Percentiles rank a stretch among this genome's conserved stretches.
Evolutionary conservation across 2,888 invertebrate species (phyloP).

Genomic region (Chrysolina americana): DNA sequence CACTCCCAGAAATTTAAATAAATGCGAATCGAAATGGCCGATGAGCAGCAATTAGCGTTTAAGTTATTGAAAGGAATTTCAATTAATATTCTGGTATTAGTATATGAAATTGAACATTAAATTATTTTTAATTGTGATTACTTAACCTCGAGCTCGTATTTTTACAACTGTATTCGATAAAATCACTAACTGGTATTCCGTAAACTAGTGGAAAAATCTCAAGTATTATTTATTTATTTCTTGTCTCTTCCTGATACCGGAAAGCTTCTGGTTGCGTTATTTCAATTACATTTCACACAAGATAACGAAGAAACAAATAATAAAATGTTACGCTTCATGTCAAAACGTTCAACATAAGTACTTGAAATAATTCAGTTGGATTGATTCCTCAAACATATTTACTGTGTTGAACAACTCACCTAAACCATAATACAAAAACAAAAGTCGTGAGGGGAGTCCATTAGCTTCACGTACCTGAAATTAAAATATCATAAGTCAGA

Average conservation of each 20-base stretch:
- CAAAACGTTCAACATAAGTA: no score
- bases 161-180: neutral
- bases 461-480: no score
- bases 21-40: constrained; percentile 19
- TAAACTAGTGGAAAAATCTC: neutral
- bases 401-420: no score
- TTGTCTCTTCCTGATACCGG: neutral
- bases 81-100: constrained; percentile 36
- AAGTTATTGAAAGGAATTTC: constrained; percentile 38
- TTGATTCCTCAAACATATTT: no score
- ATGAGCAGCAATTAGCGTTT: constrained; percentile 32
- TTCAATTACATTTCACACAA: no score
- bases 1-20: constrained; percentile 10
- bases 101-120: constrained; percentile 17
- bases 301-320: no score
- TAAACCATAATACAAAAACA: no score
- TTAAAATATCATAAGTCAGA: no score
- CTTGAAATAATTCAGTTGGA: no score
- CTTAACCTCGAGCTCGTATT: constrained; percentile 17
- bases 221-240: neutral
- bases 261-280: neutral
- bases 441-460: no score
- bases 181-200: constrained; percentile 4
- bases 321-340: no score
- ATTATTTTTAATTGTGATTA: constrained; percentile 15